Percentiles rank a stretch among this genome's conserved stretches.
Conservation (phyloP, 2,797 vertebrate species). For the Leptoclinus maculatus region DNA sequence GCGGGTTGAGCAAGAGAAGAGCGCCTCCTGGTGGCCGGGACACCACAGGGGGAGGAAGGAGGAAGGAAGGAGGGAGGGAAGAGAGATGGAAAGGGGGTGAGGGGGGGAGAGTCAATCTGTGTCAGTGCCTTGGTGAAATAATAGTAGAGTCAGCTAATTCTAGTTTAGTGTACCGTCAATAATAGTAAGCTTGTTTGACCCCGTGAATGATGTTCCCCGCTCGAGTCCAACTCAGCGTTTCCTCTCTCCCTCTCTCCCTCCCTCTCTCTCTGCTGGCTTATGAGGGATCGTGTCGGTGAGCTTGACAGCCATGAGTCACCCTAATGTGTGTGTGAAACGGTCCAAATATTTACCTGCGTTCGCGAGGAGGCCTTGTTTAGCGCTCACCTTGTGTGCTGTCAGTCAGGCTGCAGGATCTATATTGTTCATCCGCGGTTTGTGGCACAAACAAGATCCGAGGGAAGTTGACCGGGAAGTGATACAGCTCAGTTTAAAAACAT, state of each 20-base stretch:
- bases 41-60: slow-evolving; percentile 19
- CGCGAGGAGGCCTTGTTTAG: slow-evolving; percentile 68
- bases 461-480: slow-evolving; percentile 33
- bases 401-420: slow-evolving; percentile 51
- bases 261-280: not conserved
- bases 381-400: slow-evolving; percentile 46
- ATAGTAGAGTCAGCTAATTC: slow-evolving; percentile 75
- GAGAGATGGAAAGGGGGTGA: slow-evolving; percentile 23
- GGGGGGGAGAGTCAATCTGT: slow-evolving; percentile 64
- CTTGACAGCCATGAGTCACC: slow-evolving; percentile 65
- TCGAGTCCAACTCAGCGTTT: slow-evolving; percentile 58
- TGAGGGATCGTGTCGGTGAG: slow-evolving; percentile 53
- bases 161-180: slow-evolving; percentile 70
- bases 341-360: slow-evolving; percentile 76
- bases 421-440: slow-evolving; percentile 45
- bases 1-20: slow-evolving; percentile 82
- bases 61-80: slow-evolving; percentile 1
- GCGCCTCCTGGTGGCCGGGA: slow-evolving; percentile 83
- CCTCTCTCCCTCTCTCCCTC: not conserved
- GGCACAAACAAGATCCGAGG: slow-evolving; percentile 30
- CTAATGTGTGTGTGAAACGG: slow-evolving; percentile 71
- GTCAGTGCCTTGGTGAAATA: slow-evolving; percentile 67
- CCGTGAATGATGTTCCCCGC: slow-evolving; percentile 55
- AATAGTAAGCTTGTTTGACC: slow-evolving; percentile 73
- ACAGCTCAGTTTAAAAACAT: slow-evolving; percentile 22